These are phyloP conservation scores for Panthera tigris DNA, from an alignment of 2,113 vertebrate species.

Conservation along the genomic window DNA sequence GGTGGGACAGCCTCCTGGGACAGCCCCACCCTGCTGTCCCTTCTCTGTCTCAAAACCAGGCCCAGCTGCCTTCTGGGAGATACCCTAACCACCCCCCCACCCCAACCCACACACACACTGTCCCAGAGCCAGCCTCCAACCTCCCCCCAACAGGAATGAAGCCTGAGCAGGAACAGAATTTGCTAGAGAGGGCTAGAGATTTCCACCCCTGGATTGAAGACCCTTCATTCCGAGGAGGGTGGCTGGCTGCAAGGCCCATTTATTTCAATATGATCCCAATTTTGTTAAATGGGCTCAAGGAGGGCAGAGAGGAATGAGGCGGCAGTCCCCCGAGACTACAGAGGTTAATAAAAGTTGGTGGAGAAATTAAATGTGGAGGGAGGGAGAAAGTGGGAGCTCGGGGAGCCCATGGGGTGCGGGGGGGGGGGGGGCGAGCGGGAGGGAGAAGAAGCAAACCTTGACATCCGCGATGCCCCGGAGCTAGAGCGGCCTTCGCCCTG, in stretches of 20 bases:
- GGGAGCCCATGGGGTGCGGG: not conserved
- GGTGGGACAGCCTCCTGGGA: not conserved
- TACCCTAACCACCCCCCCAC: not conserved
- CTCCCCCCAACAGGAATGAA: not conserved
- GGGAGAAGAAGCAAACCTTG: not conserved
- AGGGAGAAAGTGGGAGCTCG: not conserved
- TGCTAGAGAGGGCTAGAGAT: conserved; percentile 44
- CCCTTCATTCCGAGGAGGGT: conserved; percentile 35
- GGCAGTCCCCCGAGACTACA: conserved; percentile 8
- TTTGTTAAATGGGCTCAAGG: conserved; percentile 62
- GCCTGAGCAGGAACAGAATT: not conserved
- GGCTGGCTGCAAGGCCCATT: conserved; percentile 60
- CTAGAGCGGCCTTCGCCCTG: not conserved
- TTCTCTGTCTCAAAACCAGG: conserved; percentile 28
- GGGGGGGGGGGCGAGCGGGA: not conserved
- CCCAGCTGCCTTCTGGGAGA: not conserved
- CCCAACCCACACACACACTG: too few species aligned
- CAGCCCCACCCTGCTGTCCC: not conserved
- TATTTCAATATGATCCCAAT: conserved; percentile 67
- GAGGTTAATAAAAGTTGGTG: conserved; percentile 68
- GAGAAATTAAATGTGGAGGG: conserved; percentile 48
- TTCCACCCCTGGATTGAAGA: conserved; percentile 61
- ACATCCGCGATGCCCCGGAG: not conserved
- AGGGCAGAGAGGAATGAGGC: conserved; percentile 41
- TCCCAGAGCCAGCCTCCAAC: not conserved